These are phyloP conservation scores for Eupithecia pulchellata DNA, from an alignment of 2,888 invertebrate species.

Conservation along the genomic window DNA sequence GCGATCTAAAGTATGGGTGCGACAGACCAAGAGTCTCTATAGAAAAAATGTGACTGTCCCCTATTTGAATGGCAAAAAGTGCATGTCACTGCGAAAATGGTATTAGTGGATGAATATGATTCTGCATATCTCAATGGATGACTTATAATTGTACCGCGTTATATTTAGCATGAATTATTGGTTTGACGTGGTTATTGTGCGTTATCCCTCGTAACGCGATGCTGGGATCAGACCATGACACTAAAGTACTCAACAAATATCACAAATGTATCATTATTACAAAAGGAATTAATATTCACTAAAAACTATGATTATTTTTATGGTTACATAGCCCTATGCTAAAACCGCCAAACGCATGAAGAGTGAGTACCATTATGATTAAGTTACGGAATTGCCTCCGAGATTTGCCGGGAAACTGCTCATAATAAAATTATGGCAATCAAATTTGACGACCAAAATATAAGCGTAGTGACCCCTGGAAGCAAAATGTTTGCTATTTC, in stretches of 20 bases:
- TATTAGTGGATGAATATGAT: constrained; percentile 83
- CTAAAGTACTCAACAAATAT: constrained; percentile 31
- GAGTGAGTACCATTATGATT: constrained; percentile 48
- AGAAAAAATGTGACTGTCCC: constrained; percentile 81
- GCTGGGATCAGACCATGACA: constrained; percentile 28
- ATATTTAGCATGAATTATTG: constrained; percentile 85
- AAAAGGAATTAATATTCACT: constrained; percentile 14
- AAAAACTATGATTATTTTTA: constrained; percentile 14
- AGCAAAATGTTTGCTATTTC: constrained; percentile 79
- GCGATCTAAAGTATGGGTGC: constrained; percentile 59
- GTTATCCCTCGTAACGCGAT: constrained; percentile 34
- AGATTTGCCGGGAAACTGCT: constrained; percentile 55
- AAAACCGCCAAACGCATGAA: constrained; percentile 31
- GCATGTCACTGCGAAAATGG: constrained; percentile 83
- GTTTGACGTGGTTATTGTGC: constrained; percentile 76
- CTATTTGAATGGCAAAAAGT: constrained; percentile 85
- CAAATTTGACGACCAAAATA: constrained; percentile 73
- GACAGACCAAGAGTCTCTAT: constrained; percentile 53
- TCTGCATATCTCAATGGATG: constrained; percentile 80
- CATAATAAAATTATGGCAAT: constrained; percentile 76
- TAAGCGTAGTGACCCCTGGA: constrained; percentile 74
- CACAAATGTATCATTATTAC: constrained; percentile 17
- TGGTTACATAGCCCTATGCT: constrained; percentile 5
- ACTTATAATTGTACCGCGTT: constrained; percentile 82
- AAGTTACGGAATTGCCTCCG: constrained; percentile 56